phyloP scores from a whole-genome alignment of 2,888 invertebrate species.

The Altica lythri region DNA sequence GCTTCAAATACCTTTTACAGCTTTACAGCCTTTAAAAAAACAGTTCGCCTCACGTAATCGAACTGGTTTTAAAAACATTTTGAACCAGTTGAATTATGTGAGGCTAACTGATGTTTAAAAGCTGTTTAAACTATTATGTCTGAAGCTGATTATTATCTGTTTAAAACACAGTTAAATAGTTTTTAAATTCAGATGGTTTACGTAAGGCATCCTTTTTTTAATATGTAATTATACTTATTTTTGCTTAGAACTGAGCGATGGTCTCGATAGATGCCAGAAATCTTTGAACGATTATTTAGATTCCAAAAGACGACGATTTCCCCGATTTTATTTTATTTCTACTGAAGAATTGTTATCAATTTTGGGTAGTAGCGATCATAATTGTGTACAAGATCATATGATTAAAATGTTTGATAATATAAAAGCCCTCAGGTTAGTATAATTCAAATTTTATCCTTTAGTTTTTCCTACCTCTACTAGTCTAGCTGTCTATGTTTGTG shows the following conservation, averaged over 20 bases:
- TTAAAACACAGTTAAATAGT: no score
- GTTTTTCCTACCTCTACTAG: conserved; percentile 54
- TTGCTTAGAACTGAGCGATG: conserved; percentile 70
- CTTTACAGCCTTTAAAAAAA: no score
- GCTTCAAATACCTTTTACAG: no score
- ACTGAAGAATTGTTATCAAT: conserved; percentile 90
- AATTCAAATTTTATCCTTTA: neutral
- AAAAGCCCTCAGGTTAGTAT: conserved; percentile 64
- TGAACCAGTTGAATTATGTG: no score
- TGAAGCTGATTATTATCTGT: no score
- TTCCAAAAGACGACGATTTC: conserved; percentile 84
- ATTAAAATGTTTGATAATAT: conserved; percentile 96
- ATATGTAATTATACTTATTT: conserved; percentile 33
- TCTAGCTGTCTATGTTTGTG: no score
- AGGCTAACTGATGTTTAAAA: no score
- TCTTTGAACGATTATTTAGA: conserved; percentile 89
- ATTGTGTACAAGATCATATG: conserved; percentile 89
- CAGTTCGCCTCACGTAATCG: no score
- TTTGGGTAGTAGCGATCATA: conserved; percentile 82
- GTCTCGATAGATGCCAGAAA: conserved; percentile 88
- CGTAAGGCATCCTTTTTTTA: neutral
- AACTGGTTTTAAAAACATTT: no score
- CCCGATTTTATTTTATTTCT: conserved; percentile 92
- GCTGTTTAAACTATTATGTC: no score
- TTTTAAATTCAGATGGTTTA: no score